These are phyloP conservation scores for Crocuta crocuta DNA, from an alignment of 2,113 vertebrate species.

Conservation along the genomic window DNA sequence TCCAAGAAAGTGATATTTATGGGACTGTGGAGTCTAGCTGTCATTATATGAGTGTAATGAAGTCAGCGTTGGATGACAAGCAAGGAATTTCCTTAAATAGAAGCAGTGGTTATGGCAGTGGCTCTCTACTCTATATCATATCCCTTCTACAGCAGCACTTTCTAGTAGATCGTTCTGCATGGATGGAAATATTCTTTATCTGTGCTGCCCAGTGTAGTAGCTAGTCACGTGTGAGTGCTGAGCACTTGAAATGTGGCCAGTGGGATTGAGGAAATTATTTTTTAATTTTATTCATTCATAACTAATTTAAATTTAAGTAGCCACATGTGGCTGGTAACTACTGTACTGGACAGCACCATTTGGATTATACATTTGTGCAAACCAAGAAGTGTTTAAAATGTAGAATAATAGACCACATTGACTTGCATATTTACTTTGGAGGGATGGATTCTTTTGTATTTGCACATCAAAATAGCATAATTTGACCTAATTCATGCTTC, in stretches of 20 bases:
- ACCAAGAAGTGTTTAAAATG: slow-evolving; percentile 22
- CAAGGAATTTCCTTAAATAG: slow-evolving; percentile 42
- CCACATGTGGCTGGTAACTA: not conserved
- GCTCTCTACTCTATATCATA: not conserved
- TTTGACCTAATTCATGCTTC: not conserved
- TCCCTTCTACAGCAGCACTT: not conserved
- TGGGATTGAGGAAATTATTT: slow-evolving; percentile 12
- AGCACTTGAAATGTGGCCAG: slow-evolving; percentile 26
- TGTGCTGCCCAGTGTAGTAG: not conserved
- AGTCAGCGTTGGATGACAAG: slow-evolving; percentile 38
- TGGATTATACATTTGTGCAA: slow-evolving; percentile 36
- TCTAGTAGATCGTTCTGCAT: not conserved
- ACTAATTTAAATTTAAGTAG: slow-evolving; percentile 4
- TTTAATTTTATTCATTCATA: slow-evolving; percentile 40
- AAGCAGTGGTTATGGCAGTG: not conserved
- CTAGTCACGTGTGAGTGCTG: not conserved
- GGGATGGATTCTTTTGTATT: not conserved
- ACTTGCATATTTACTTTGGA: slow-evolving; percentile 22
- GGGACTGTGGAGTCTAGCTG: not conserved
- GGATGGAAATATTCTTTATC: not conserved
- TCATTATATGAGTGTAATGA: slow-evolving; percentile 34
- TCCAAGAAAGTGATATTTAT: slow-evolving; percentile 44
- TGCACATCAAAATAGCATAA: not conserved
- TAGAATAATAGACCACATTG: slow-evolving; percentile 3
- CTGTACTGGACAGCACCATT: not conserved